phyloP scores from a whole-genome alignment of 2,113 vertebrate species.

The Manacus vitellinus region DNA sequence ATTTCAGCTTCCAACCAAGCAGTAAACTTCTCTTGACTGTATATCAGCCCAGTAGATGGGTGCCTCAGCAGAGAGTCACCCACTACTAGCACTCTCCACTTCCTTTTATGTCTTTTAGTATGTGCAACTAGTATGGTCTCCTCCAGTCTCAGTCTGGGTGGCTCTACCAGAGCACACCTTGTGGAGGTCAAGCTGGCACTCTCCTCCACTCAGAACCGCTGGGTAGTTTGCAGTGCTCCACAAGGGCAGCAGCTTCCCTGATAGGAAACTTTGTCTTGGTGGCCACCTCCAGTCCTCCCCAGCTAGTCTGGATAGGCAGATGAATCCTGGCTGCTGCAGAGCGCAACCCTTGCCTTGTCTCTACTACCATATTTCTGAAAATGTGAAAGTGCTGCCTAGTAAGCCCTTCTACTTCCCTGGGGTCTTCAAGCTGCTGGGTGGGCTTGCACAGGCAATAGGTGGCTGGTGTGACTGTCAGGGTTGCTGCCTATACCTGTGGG shows the following conservation, averaged over 20 bases:
- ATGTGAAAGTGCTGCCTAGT: not conserved
- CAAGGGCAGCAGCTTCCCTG: not conserved
- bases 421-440: not conserved
- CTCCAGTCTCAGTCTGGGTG: not conserved
- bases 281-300: not conserved
- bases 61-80: not conserved
- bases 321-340: not conserved
- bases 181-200: not conserved
- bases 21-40: not conserved
- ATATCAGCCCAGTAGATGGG: not conserved
- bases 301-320: not conserved
- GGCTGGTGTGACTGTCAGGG: not conserved
- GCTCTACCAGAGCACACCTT: not conserved
- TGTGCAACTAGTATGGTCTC: not conserved
- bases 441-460: not conserved
- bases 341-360: not conserved
- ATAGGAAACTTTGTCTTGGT: not conserved
- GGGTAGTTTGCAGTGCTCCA: not conserved
- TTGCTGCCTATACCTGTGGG: not conserved
- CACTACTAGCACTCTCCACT: not conserved
- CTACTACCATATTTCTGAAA: rapidly evolving
- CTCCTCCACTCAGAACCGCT: rapidly evolving
- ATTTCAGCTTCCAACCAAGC: not conserved
- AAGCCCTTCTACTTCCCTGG: not conserved
- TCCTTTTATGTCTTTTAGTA: not conserved